Evolutionary conservation across 1,140 invertebrate genomes (phyloP), one percentile per base, ranked within the genome.

Genomic region (Diploscapter pachys): DNA sequence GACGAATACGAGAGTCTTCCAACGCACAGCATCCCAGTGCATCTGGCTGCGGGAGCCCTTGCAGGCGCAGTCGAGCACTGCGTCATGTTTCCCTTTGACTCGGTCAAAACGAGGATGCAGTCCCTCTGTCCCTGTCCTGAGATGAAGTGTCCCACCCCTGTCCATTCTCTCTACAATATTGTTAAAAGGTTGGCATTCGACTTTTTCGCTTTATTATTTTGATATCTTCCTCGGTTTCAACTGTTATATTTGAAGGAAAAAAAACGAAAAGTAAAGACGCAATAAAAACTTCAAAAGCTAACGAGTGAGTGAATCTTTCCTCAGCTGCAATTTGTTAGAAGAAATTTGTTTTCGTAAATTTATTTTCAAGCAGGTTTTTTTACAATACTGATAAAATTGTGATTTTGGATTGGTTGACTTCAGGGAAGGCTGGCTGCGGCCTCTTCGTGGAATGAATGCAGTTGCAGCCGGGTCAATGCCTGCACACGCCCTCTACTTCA

Each of bases 31-130:
- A 31, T 31, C 31, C 31, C 31, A 31, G 31, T 92, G 78, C 93
- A 97, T 89, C 96, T 99, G 94, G 91, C 91, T 71, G 95, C 95
- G 80, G 96, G 96, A 81, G 95, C 95, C 5, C 89, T 94, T 73
- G 96, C 96, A 80, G 96, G 96, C 81, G 91, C 98, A 79, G 92
- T 97, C 91, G 96, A 99, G 88, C 96, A 99, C 89, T 93, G 93
- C 88, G 82, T 86, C 6, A 85, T 84, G 84, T 84, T 84, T 65
- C 83, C 83, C 4, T 73, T 84, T 52, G 83, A 84, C 72, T 68
- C 69, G 11, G 83, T 91, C 75, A 89, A 99, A 94, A 99, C 97
- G 55, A 90, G 75, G 83, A 96, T 99, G 93, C 96, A 99, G 88
- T 91, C 90, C 75, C 87, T 93, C 54, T 91, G 91, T 78, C 91